These are phyloP conservation scores for Alloplasta piceator DNA, from an alignment of 2,888 invertebrate genomes.

Conservation along the genomic window DNA sequence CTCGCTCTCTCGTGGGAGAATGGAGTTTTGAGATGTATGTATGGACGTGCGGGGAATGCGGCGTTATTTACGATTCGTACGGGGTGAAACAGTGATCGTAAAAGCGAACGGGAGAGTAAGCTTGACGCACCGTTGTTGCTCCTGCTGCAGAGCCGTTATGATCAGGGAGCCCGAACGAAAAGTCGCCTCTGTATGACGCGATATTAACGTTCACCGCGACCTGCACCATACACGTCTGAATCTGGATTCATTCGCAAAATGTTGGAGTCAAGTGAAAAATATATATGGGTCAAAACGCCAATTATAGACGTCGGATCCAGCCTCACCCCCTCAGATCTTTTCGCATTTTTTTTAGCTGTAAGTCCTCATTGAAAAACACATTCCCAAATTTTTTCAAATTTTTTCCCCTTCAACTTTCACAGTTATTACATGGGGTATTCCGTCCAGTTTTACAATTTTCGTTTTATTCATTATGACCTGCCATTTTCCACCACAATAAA, in stretches of 20 bases:
- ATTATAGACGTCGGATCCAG: no score
- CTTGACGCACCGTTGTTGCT: constrained; percentile 53
- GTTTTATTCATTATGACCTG: no score
- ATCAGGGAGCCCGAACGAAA: constrained; percentile 36
- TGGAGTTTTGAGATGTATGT: constrained; percentile 25
- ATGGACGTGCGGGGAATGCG: constrained; percentile 53
- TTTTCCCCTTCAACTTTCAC: no score
- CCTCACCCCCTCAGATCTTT: no score
- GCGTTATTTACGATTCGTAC: constrained; percentile 61
- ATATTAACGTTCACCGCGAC: constrained; percentile 52
- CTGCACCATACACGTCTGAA: constrained; percentile 46
- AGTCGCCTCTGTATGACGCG: constrained; percentile 38
- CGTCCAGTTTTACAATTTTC: no score
- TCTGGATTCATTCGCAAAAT: neutral
- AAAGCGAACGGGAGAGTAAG: constrained; percentile 60
- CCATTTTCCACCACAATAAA: no score
- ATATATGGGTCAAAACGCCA: no score
- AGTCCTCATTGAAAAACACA: no score
- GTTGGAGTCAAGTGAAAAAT: no score
- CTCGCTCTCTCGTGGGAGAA: constrained; percentile 5
- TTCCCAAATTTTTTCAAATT: no score
- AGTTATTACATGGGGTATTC: no score
- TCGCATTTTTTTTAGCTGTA: no score
- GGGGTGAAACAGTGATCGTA: constrained; percentile 63
- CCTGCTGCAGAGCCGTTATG: constrained; percentile 19